Conservation (phyloP, 2,888 invertebrate genomes). For the Elegia similella region DNA sequence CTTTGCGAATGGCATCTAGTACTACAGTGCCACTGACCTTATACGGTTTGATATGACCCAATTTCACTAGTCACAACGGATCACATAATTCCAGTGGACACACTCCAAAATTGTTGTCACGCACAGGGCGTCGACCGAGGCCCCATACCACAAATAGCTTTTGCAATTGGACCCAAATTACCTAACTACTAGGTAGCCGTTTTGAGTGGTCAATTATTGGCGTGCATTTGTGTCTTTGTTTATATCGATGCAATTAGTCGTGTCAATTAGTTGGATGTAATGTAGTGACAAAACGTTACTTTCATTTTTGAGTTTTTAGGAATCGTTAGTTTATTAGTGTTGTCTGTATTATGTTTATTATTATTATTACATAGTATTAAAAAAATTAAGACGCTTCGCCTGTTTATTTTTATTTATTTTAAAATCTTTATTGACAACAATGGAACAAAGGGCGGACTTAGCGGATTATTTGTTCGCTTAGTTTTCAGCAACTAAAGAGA, state of each 20-base stretch:
- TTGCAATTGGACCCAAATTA: slow-evolving; percentile 12
- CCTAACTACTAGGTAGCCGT: slow-evolving; percentile 8
- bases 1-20: no score
- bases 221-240: slow-evolving; percentile 8
- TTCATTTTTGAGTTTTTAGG: background rate
- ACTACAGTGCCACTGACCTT: background rate
- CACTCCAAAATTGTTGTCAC: slow-evolving; percentile 1
- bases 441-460: no score
- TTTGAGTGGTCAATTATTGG: slow-evolving; percentile 13
- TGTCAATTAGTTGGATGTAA: background rate
- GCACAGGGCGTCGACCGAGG: background rate
- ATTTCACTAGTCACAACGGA: no score
- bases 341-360: no score
- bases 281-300: background rate
- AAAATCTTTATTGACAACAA: no score
- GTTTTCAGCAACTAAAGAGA: no score
- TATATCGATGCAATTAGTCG: slow-evolving; percentile 6
- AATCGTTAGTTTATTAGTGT: background rate
- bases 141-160: slow-evolving; percentile 10
- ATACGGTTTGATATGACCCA: no score
- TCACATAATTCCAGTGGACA: background rate
- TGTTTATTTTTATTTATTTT: no score
- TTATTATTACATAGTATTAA: no score
- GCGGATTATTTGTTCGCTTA: no score
- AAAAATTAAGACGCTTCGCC: no score